Conservation (phyloP, 1,140 invertebrate species). For the Magallana ariakensis region DNA sequence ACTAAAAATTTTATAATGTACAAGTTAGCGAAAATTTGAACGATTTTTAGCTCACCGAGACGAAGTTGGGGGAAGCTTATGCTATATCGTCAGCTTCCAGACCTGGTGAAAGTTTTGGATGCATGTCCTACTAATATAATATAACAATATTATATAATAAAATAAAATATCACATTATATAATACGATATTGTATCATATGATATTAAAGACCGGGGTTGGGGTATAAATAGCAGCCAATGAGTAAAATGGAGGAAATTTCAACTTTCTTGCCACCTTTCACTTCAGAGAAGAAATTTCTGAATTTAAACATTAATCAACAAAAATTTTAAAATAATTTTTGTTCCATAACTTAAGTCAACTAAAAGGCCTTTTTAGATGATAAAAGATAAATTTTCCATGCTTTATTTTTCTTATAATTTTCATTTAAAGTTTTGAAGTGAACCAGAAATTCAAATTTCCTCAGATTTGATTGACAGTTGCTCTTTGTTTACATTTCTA, state of each 20-base stretch:
- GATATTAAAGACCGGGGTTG: neutral
- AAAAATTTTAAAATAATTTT: neutral
- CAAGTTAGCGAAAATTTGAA: too few relatives aligned
- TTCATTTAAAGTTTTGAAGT: neutral
- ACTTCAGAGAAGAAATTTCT: neutral
- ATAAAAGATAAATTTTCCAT: neutral
- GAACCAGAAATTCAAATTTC: neutral
- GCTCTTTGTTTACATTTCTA: neutral
- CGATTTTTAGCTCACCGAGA: too few relatives aligned
- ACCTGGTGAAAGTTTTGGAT: too few relatives aligned
- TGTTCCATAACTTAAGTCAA: neutral
- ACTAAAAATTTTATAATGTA: too few relatives aligned
- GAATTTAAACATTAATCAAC: neutral
- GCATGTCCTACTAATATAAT: too few relatives aligned
- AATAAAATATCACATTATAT: too few relatives aligned
- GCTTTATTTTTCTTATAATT: neutral
- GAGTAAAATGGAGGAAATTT: constrained; percentile 22
- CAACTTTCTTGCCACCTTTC: constrained; percentile 8
- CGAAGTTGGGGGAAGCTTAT: too few relatives aligned
- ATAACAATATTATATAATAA: too few relatives aligned
- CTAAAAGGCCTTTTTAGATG: neutral
- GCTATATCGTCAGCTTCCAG: too few relatives aligned
- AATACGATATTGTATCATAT: too few relatives aligned
- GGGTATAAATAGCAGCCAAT: constrained; percentile 11
- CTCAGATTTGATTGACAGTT: neutral